Evolutionary conservation across 2,888 invertebrate species (phyloP), one percentile per base, ranked within the genome.

Genomic region (Syrista parreyssii): DNA sequence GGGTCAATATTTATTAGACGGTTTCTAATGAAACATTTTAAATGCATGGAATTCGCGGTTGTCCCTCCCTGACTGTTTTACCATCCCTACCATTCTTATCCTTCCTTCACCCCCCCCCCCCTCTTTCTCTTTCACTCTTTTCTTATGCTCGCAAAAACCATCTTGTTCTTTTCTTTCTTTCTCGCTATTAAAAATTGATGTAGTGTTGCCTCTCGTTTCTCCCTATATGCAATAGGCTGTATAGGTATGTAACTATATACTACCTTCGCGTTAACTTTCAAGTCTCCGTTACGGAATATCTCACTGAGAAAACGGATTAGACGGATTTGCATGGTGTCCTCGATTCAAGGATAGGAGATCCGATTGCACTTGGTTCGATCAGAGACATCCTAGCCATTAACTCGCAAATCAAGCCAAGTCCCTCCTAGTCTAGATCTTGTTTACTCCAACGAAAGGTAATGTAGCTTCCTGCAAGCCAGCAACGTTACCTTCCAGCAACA

Each of bases 11-110:
- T 90, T 90, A 90, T 90, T 89, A 86, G 88, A 88, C 88, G 86
- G 85, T 87, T 85, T 88, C 89, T 89, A 90, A 89, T 90, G 89
- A 87, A 90, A 90, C 89, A 88, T 89, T 89, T 90, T 89, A 88
- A 89, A 90, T 90, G 89, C 89, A 90, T 89, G 86, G 84, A 87
- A 88, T 86, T 85, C 86, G 83, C 84, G 84, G 84, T 81, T 84
- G 81, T 84, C 83, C 84, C 76, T 76, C 68, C 78, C 83, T 76
- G 9, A 55, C 9, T 55, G 23, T 55, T 55, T 55, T 55, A 55
- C 23, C 55, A 55, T 55, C 23, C 55, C 55, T 9, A 55, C 55
- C 23, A 55, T 55, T 55, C 23, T 55, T 9, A 23, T 55, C 9
- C 9, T 23, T 55, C 23, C 40, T 15, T 55, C 40, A 36, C 73